Evolutionary conservation across 2,888 invertebrate species (phyloP).

Genomic region (Lithodes maja): DNA sequence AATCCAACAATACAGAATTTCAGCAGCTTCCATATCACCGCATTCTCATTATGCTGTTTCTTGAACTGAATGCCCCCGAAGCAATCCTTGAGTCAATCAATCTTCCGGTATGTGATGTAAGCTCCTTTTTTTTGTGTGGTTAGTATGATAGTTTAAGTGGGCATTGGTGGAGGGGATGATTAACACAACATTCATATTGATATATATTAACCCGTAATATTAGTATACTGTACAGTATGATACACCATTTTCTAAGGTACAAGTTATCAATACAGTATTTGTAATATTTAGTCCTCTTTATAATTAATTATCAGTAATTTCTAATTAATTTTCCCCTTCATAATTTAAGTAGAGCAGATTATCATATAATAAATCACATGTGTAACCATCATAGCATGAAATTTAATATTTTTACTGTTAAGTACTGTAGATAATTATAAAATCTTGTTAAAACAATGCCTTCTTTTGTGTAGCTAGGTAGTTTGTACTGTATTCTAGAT

Average conservation of each 20-base stretch:
- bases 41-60: slow-evolving; percentile 95
- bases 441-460: neutral
- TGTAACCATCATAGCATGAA: slow-evolving; percentile 14
- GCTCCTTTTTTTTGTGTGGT: slow-evolving; percentile 28
- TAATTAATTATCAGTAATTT: neutral
- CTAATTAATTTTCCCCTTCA: slow-evolving; percentile 14
- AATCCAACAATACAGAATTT: slow-evolving; percentile 90
- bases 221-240: neutral
- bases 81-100: slow-evolving; percentile 95
- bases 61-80: slow-evolving; percentile 96
- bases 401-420: slow-evolving; percentile 2
- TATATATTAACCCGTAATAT: neutral
- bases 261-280: neutral
- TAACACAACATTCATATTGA: slow-evolving; percentile 7
- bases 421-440: neutral
- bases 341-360: neutral
- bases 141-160: slow-evolving; percentile 15
- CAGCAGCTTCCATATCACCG: slow-evolving; percentile 98
- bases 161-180: slow-evolving; percentile 17
- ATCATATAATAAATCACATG: neutral
- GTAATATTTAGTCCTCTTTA: neutral
- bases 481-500: neutral
- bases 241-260: neutral
- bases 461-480: neutral
- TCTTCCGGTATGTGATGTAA: slow-evolving; percentile 81